phyloP scores from a whole-genome alignment of 2,113 vertebrate species.

The Gambusia holbrooki region DNA sequence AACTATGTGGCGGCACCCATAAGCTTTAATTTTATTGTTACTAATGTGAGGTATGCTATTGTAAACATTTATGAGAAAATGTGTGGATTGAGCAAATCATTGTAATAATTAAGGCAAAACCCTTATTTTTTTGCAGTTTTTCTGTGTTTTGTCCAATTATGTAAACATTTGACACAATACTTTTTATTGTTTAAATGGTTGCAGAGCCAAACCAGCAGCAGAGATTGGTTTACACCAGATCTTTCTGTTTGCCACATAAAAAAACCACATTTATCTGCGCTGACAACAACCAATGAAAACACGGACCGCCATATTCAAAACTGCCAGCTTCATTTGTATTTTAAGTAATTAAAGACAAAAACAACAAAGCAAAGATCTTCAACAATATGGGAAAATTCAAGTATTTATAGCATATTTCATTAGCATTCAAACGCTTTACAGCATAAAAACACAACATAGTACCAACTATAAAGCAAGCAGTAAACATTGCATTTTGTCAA shows the following conservation, averaged over 20 bases:
- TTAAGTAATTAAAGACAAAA: too few relatives aligned
- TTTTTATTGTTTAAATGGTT: not conserved
- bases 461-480: too few relatives aligned
- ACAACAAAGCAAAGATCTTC: too few relatives aligned
- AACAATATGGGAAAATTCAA: too few relatives aligned
- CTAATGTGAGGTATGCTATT: slow-evolving; percentile 1
- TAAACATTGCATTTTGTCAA: too few relatives aligned
- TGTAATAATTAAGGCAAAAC: not conserved
- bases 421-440: too few relatives aligned
- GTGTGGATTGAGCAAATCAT: not conserved
- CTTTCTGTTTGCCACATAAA: not conserved
- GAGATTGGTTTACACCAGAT: not conserved
- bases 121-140: not conserved
- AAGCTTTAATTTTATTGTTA: slow-evolving; percentile 7
- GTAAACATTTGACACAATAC: slow-evolving; percentile 9
- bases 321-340: too few relatives aligned
- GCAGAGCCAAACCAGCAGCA: not conserved
- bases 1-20: not conserved
- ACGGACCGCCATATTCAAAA: too few relatives aligned
- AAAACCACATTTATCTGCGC: too few relatives aligned
- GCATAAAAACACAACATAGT: too few relatives aligned
- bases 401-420: too few relatives aligned
- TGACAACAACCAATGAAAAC: too few relatives aligned
- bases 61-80: slow-evolving; percentile 12
- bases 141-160: not conserved